Conservation (phyloP, 2,888 invertebrate species). For the Athalia circularis region DNA sequence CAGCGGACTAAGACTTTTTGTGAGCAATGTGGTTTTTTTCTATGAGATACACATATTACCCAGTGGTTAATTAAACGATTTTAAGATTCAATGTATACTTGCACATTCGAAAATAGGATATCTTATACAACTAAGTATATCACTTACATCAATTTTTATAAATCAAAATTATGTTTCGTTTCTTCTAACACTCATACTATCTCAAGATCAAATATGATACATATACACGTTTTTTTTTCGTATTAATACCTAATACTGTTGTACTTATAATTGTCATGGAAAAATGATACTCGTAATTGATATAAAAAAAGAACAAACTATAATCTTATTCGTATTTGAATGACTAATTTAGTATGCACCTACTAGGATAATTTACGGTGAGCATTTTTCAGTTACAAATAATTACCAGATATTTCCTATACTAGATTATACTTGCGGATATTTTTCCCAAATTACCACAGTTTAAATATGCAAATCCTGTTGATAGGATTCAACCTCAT, state of each 20-base stretch:
- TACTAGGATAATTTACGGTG: neutral
- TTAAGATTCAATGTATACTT: neutral
- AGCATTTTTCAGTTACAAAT: slow-evolving; percentile 36
- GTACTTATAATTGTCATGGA: too few relatives aligned
- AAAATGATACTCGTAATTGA: neutral
- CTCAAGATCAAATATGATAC: too few relatives aligned
- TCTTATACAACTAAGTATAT: neutral
- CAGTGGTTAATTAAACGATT: too few relatives aligned
- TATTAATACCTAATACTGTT: too few relatives aligned
- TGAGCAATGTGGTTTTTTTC: too few relatives aligned
- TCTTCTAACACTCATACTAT: neutral
- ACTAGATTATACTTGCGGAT: too few relatives aligned
- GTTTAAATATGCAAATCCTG: slow-evolving; percentile 65
- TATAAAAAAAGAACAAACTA: neutral
- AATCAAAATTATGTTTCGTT: slow-evolving; percentile 11
- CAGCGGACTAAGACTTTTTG: too few relatives aligned
- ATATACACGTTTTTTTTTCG: too few relatives aligned
- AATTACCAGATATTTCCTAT: neutral
- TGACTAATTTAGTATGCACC: neutral
- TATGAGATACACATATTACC: too few relatives aligned
- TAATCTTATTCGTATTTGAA: neutral
- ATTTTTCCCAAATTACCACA: neutral
- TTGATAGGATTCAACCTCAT: slow-evolving; percentile 73
- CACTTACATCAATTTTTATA: neutral
- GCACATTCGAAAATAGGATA: slow-evolving; percentile 11